phyloP scores from a whole-genome alignment of 2,113 vertebrate genomes.

The Cephalopholis sonnerati region DNA sequence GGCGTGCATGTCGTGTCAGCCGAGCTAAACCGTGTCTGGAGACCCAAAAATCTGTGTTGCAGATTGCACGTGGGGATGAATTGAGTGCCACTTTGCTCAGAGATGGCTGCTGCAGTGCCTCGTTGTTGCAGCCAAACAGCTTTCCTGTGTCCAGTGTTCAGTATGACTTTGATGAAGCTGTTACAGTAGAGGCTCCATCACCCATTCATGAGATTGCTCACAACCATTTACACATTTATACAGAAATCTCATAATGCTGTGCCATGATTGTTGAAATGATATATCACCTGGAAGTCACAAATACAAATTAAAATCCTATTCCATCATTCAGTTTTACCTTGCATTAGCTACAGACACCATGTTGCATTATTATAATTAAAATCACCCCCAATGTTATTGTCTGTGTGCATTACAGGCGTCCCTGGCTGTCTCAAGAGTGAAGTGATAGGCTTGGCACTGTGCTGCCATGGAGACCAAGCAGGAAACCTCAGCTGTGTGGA shows the following conservation, averaged over 20 bases:
- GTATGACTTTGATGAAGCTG: not conserved
- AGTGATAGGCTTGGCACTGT: constrained; percentile 41
- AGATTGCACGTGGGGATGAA: not conserved
- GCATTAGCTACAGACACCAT: not conserved
- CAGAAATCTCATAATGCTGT: not conserved
- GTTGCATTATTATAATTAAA: not conserved
- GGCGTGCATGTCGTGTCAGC: constrained; percentile 35
- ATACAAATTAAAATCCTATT: not conserved
- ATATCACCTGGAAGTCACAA: not conserved
- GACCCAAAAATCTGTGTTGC: not conserved
- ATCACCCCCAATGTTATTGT: not conserved
- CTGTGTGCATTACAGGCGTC: constrained; percentile 43
- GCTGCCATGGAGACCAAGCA: constrained; percentile 85
- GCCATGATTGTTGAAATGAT: not conserved
- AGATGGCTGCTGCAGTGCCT: constrained; percentile 11
- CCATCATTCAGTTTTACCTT: not conserved
- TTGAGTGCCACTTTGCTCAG: not conserved
- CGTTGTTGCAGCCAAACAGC: constrained; percentile 15
- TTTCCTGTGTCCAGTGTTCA: not conserved
- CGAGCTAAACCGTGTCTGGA: not conserved
- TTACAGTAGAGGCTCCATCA: constrained; percentile 1
- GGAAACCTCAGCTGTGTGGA: constrained; percentile 83
- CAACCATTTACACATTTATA: not conserved
- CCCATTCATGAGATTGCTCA: not conserved
- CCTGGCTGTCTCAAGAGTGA: constrained; percentile 46